Evolutionary conservation across 1,140 invertebrate species (phyloP), one percentile per base, ranked within the genome.

Genomic region (Megalopta genalis): DNA sequence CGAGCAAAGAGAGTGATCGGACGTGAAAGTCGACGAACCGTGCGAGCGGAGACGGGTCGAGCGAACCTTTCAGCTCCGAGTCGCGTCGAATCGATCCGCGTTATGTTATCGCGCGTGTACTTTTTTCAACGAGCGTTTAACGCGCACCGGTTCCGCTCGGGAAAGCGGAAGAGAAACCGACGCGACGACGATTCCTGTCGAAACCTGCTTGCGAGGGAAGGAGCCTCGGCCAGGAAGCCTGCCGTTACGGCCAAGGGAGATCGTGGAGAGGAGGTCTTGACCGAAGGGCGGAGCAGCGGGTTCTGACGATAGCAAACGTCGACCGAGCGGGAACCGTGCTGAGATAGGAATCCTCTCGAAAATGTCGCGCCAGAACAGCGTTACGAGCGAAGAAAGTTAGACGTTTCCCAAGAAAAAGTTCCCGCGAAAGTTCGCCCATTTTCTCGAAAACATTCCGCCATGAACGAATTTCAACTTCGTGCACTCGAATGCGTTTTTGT

Each of bases 1-100:
- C 39, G 46, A 74, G 77, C 66, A 80, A 82, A 82, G 77, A 80
- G 78, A 81, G 62, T 81, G 81, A 83, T 83, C 81, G 75, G 42
- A 81, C 81, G 78, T 83, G 72, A 83, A 81, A 77, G 66, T 72
- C 78, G 72, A 80, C 80, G 81, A 81, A 72, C 78, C 78, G 49
- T 83, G 63, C 70, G 70, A 72, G 57, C 23, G 46, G 39, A 42
- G 70, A 65, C 62, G 59, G 39, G 62, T 25, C 59, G 59, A 49
- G 62, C 62, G 49, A 52, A 52, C 49, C n/a, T 57, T 21, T 23
- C 18, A 66, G 69, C 57, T 18, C 32, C n/a, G 32, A 46, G 52
- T 42, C 54, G 69, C 52, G 32, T 42, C 69, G 69, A 62, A 71
- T 59, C 69, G 54, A 59, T 57, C 27, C 68, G 68, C 21, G 65